Evolutionary conservation across 1,140 invertebrate species (phyloP).

Genomic region (Trichonephila inaurata): DNA sequence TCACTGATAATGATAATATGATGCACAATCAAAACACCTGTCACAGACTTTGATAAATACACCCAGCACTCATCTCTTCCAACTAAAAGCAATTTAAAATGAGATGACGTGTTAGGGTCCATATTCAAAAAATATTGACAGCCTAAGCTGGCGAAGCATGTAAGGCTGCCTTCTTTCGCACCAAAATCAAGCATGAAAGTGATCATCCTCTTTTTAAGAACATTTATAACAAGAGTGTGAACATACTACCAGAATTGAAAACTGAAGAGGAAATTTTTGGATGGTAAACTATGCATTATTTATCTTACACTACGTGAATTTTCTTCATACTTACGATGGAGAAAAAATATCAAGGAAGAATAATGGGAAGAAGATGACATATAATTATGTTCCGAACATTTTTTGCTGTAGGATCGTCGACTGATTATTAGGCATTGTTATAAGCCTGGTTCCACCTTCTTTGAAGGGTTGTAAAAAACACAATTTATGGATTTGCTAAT

Average conservation of each 20-base stretch:
- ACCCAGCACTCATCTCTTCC: background rate
- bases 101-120: background rate
- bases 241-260: conserved; percentile 59
- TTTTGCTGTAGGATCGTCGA: conserved; percentile 25
- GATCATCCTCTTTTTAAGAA: conserved; percentile 56
- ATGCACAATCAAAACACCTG: conserved; percentile 1
- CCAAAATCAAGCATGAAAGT: conserved; percentile 59
- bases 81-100: conserved; percentile 20
- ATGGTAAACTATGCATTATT: conserved; percentile 69
- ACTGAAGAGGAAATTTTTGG: conserved; percentile 67
- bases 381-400: conserved; percentile 70
- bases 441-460: conserved; percentile 61
- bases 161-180: conserved; percentile 36
- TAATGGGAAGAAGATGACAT: conserved; percentile 74
- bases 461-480: conserved; percentile 64
- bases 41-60: conserved; percentile 33
- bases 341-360: conserved; percentile 66
- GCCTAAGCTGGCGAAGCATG: conserved; percentile 50
- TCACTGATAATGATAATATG: background rate
- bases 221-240: conserved; percentile 71
- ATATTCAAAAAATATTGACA: conserved; percentile 59
- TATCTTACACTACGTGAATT: conserved; percentile 66
- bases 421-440: conserved; percentile 73
- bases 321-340: conserved; percentile 50
- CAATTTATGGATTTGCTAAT: conserved; percentile 74